Conservation (phyloP, 2,888 invertebrate genomes). For the Perithous albicinctus region DNA sequence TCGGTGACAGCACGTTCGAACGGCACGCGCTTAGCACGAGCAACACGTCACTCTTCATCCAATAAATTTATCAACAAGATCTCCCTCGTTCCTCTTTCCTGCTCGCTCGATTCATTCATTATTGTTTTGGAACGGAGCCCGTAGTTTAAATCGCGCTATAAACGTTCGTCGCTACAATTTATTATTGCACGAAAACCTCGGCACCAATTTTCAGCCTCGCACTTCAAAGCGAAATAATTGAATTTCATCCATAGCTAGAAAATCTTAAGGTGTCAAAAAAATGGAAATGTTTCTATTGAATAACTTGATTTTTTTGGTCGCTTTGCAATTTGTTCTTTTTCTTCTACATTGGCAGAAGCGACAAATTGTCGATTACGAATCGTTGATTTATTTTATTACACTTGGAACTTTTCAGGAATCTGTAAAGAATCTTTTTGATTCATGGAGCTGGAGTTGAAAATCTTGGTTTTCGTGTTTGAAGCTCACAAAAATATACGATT, state of each 20-base stretch:
- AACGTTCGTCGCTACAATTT: conserved; percentile 62
- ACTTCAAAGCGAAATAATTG: conserved; percentile 23
- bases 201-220: conserved; percentile 66
- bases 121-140: conserved; percentile 70
- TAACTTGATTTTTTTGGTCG: background rate
- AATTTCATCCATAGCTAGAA: conserved; percentile 16
- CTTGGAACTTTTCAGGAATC: background rate
- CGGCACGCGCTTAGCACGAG: conserved; percentile 13
- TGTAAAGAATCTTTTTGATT: background rate
- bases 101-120: conserved; percentile 68
- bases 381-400: background rate
- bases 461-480: conserved; percentile 41
- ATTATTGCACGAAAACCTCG: conserved; percentile 69
- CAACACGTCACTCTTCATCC: conserved; percentile 21
- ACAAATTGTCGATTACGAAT: background rate
- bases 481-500: conserved; percentile 62
- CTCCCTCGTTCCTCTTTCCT: conserved; percentile 36
- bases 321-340: background rate
- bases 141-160: conserved; percentile 60
- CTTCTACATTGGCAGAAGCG: background rate
- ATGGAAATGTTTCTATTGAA: background rate
- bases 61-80: conserved; percentile 61
- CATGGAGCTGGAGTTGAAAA: conserved; percentile 33
- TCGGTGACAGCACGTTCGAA: conserved; percentile 17
- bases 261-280: background rate